phyloP scores from a whole-genome alignment of 2,888 invertebrate genomes.

The Leptothorax acervorum region DNA sequence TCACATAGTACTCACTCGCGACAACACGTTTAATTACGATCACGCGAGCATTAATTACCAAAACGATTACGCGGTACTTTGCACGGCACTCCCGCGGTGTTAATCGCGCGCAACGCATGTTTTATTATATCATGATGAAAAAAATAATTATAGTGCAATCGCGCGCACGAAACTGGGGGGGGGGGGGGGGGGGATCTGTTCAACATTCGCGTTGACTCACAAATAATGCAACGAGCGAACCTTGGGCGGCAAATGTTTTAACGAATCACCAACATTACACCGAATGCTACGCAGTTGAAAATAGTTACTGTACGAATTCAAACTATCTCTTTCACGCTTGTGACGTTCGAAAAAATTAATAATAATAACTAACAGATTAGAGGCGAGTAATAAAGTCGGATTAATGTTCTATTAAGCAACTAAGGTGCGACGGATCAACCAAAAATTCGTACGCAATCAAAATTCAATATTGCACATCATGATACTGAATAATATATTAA shows the following conservation, averaged over 20 bases:
- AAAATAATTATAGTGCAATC: background rate
- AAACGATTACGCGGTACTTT: background rate
- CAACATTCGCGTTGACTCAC: background rate
- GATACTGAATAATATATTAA: background rate
- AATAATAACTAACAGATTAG: background rate
- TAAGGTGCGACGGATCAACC: background rate
- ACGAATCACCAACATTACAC: no score
- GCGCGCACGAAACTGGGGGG: background rate
- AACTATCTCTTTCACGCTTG: background rate
- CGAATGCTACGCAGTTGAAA: background rate
- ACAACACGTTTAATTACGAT: background rate
- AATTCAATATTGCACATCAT: background rate
- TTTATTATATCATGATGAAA: background rate
- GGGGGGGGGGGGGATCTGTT: background rate
- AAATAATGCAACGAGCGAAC: background rate
- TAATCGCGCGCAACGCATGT: background rate
- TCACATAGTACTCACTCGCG: background rate
- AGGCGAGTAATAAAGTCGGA: background rate
- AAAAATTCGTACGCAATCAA: background rate
- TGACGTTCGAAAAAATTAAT: background rate
- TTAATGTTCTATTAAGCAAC: background rate
- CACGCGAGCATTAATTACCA: constrained; percentile 19
- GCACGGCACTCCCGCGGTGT: background rate
- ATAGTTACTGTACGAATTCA: background rate
- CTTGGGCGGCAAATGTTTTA: background rate